Evolutionary conservation across 2,888 invertebrate genomes (phyloP), one percentile per base, ranked within the genome.

Genomic region (Drosophila atroscutellata): DNA sequence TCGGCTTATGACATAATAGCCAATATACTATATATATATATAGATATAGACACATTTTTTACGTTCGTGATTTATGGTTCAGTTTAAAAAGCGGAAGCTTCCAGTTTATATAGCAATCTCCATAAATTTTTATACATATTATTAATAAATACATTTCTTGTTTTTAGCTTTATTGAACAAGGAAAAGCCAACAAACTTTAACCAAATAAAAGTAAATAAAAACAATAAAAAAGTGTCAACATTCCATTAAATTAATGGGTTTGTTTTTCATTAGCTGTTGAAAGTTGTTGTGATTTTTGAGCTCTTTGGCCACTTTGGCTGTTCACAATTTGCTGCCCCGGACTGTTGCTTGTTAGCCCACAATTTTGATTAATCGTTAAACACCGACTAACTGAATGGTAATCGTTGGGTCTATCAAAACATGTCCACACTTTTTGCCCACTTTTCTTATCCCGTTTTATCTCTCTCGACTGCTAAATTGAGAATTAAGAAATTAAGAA

Each of bases 1-100:
- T 85, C 85, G 89, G 85, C 85, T 85, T 85, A 85, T 85, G 85
- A 87, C 80, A 87, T 89, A 89, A 85, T 85, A 55, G 47, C 57
- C 56, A 74, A 76, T 60, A 58, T 30, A 37, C 49, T 50, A 24
- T 34, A 51, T 36, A 60, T 15, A 55, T 42, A 58, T 13, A 28
- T 59, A 59, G 6, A 20, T 50, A 13, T 59, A 11, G 36, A 18
- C 13, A 59, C 18, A 26, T 9, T 42, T 26, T 42, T 20, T 5
- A 56, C 61, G 50, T 51, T 76, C 64, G 49, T 83, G 88, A 85
- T 87, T 83, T 80, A 85, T 83, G 60, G 85, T 30, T 64, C 74
- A 63, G 51, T 30, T 49, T 37, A 76, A 80, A 72, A 76, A 57
- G 77, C 86, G 83, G 88, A 83, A 83, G 80, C 80, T 47, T 47